These are phyloP conservation scores for Huso huso DNA, from an alignment of 2,797 vertebrate genomes.

Conservation along the genomic window DNA sequence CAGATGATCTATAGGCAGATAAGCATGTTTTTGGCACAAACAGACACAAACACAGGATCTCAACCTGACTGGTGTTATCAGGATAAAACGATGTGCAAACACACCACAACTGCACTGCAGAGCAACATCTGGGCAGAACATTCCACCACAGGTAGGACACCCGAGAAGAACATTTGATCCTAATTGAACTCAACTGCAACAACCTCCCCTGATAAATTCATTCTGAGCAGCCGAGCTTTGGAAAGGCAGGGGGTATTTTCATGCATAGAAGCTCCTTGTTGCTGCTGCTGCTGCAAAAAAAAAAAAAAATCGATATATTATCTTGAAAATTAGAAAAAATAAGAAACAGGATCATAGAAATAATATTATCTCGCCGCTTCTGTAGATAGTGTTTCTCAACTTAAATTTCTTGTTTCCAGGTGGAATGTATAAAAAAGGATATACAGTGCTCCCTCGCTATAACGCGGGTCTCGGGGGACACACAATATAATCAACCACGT, in stretches of 20 bases:
- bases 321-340: no score
- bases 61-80: neutral
- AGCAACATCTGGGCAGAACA: conserved; percentile 1
- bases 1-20: neutral
- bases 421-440: no score
- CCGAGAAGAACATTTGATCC: conserved; percentile 58
- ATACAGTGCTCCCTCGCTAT: no score
- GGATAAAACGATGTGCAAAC: conserved; percentile 8
- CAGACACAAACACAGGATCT: neutral
- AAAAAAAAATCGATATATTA: no score
- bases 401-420: no score
- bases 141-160: conserved; percentile 22
- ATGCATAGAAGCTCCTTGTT: no score
- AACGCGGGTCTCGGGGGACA: no score
- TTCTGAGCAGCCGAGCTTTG: conserved; percentile 39
- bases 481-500: no score
- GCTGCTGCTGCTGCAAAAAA: no score
- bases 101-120: conserved; percentile 21
- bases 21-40: neutral
- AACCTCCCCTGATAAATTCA: conserved; percentile 43
- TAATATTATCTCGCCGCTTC: no score
- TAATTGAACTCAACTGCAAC: conserved; percentile 50
- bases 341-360: no score
- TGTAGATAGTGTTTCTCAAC: no score
- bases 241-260: conserved; percentile 2